phyloP scores from a whole-genome alignment of 2,113 vertebrate genomes.

The Salvelinus sp. region DNA sequence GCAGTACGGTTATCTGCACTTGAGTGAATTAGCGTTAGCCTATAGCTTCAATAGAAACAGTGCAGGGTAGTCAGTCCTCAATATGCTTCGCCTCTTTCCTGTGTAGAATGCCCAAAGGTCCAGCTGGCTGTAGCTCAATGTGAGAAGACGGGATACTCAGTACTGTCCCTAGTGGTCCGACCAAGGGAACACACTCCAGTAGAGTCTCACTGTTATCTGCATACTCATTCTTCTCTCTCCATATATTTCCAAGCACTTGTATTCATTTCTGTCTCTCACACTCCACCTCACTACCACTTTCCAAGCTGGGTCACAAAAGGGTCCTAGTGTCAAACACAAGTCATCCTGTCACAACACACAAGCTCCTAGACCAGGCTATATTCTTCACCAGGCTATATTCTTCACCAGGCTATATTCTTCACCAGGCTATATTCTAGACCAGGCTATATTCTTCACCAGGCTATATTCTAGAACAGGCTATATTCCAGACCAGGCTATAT shows the following conservation, averaged over 20 bases:
- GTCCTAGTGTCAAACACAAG: conserved; percentile 12
- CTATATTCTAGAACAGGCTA: not conserved
- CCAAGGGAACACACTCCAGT: not conserved
- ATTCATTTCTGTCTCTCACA: conserved; percentile 42
- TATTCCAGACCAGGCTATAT: too few species aligned
- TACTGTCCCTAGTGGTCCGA: not conserved
- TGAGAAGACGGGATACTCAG: too few species aligned
- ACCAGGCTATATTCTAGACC: too few species aligned
- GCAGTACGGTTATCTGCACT: too few species aligned
- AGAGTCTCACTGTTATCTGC: not conserved
- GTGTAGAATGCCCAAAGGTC: too few species aligned
- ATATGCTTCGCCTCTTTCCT: too few species aligned
- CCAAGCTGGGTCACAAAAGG: conserved; percentile 31
- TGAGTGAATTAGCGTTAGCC: too few species aligned
- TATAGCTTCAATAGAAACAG: too few species aligned
- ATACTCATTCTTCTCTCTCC: conserved; percentile 29
- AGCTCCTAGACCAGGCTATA: not conserved
- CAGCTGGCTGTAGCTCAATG: too few species aligned
- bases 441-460: conserved; percentile 31
- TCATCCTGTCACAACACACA: too few species aligned
- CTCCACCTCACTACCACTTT: conserved; percentile 23
- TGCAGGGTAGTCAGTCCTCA: too few species aligned
- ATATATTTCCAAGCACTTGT: conserved; percentile 25
- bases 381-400: not conserved
- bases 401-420: too few species aligned